Conservation (phyloP, 2,797 vertebrate genomes). For the Petrocephalus schoutedeni region DNA sequence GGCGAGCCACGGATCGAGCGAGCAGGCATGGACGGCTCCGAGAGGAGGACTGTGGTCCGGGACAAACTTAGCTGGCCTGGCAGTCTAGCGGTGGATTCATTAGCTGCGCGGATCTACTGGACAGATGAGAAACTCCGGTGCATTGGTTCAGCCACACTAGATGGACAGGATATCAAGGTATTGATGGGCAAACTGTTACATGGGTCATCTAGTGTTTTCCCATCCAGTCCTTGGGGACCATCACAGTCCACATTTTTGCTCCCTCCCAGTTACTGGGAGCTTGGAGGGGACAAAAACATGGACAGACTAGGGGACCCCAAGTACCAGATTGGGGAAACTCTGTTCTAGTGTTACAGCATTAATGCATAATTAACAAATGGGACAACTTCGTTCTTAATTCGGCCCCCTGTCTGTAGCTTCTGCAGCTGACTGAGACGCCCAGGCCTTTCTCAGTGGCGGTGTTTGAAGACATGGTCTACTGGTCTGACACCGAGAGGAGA, state of each 20-base stretch:
- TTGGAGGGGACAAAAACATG: too few relatives aligned
- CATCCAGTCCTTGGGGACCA: too few relatives aligned
- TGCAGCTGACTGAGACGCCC: constrained; percentile 69
- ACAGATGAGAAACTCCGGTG: constrained; percentile 78
- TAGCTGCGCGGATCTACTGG: constrained; percentile 79
- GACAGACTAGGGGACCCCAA: too few relatives aligned
- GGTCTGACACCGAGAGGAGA: constrained; percentile 77
- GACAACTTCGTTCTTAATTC: not conserved
- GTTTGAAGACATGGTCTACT: constrained; percentile 79
- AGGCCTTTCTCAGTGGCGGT: constrained; percentile 75
- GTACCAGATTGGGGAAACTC: too few relatives aligned
- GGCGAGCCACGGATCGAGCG: constrained; percentile 68
- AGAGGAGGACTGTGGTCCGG: constrained; percentile 63
- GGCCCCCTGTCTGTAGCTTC: constrained; percentile 54
- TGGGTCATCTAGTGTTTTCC: too few relatives aligned
- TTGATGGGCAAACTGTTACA: not conserved
- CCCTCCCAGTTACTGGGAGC: too few relatives aligned
- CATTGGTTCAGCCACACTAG: constrained; percentile 72
- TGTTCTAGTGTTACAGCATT: not conserved
- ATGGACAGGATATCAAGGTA: constrained; percentile 73
- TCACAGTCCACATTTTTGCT: too few relatives aligned
- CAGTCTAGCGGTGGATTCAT: constrained; percentile 71
- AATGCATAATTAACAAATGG: not conserved
- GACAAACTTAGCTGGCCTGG: constrained; percentile 74
- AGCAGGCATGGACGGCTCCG: constrained; percentile 81